phyloP scores from a whole-genome alignment of 2,113 vertebrate genomes.

The Penelope pileata region DNA sequence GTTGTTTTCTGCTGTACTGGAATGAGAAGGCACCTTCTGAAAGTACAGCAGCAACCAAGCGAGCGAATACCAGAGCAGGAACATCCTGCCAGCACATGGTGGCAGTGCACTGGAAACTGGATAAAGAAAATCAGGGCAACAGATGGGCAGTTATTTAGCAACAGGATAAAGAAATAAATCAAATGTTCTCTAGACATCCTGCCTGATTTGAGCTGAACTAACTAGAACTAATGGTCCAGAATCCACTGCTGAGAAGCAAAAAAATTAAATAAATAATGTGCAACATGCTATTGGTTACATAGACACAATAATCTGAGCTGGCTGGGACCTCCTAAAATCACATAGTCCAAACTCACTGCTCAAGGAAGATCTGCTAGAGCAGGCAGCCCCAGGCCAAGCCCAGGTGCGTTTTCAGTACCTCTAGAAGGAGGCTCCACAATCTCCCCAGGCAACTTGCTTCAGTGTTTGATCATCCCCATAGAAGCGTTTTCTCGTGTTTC shows the following conservation, averaged over 20 bases:
- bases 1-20: not conserved
- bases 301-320: not conserved
- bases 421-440: not conserved
- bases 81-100: not conserved
- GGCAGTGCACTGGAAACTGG: not conserved
- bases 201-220: not conserved
- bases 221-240: not conserved
- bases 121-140: not conserved
- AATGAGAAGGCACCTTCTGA: not conserved
- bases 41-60: not conserved
- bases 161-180: not conserved
- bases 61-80: not conserved
- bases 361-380: not conserved
- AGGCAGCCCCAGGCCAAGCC: rapidly evolving
- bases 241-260: not conserved
- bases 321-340: not conserved
- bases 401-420: not conserved
- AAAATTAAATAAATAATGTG: not conserved
- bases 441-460: not conserved
- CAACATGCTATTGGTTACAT: not conserved
- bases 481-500: not conserved
- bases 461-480: not conserved
- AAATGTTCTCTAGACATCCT: not conserved
- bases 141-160: not conserved
- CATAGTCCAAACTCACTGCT: not conserved